Percentiles rank a stretch among this genome's conserved stretches.
These are phyloP conservation scores for Doryteuthis pealeii DNA, from an alignment of 1,140 invertebrate species.

Conservation along the genomic window DNA sequence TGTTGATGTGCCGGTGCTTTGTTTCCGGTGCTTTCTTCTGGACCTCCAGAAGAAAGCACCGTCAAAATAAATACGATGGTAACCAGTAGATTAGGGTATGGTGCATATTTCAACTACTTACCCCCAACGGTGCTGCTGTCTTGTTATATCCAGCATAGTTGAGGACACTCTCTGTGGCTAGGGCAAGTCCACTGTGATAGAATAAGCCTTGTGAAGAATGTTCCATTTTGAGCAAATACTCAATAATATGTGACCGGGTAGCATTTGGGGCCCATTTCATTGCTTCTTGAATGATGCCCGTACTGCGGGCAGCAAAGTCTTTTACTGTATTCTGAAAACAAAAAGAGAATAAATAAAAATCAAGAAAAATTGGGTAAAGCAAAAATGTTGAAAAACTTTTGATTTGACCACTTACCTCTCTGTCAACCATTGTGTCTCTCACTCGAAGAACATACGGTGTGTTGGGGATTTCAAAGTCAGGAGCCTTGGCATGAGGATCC, in stretches of 20 bases:
- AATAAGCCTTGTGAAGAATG: conserved; percentile 66
- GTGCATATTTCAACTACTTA: conserved; percentile 21
- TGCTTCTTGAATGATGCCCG: conserved; percentile 92
- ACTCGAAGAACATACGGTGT: conserved; percentile 83
- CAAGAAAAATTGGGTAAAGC: too few relatives aligned
- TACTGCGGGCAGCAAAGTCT: conserved; percentile 89
- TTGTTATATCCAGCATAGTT: conserved; percentile 68
- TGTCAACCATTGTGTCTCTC: conserved; percentile 87
- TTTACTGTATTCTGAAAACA: conserved; percentile 64
- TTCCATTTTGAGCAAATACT: conserved; percentile 67
- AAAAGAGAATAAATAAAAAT: neutral
- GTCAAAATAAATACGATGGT: too few relatives aligned
- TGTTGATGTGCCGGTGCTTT: too few relatives aligned
- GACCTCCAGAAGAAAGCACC: too few relatives aligned
- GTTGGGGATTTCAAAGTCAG: conserved; percentile 77
- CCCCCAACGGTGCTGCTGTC: conserved; percentile 42
- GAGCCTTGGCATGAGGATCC: conserved; percentile 92
- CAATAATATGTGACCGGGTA: conserved; percentile 90
- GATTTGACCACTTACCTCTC: conserved; percentile 81
- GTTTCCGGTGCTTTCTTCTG: too few relatives aligned
- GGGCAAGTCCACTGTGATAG: conserved; percentile 80
- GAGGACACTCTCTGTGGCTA: conserved; percentile 83
- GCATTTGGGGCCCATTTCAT: conserved; percentile 97
- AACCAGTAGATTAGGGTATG: too few relatives aligned
- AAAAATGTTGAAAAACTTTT: too few relatives aligned